Evolutionary conservation across 2,888 invertebrate species (phyloP).

Genomic region (Acanthosepion lycidas): DNA sequence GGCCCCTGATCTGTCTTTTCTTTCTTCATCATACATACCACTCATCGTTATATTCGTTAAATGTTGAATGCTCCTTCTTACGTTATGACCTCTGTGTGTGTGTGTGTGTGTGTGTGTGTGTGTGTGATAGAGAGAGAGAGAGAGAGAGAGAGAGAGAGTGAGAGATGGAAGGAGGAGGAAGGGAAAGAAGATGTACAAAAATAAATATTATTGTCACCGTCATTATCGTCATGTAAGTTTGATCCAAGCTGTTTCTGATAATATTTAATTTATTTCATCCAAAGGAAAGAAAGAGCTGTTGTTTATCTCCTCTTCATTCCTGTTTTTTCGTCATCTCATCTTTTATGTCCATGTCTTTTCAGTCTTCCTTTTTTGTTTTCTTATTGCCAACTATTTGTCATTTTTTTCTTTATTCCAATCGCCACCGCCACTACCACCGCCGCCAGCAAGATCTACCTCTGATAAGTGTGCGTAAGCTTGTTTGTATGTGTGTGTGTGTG

Average conservation of each 20-base stretch:
- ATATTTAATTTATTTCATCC: not conserved
- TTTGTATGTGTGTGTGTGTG: not conserved
- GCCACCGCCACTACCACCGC: too few species aligned
- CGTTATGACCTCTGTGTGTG: not conserved
- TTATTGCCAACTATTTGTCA: not conserved
- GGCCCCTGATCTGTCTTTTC: not conserved
- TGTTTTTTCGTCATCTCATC: not conserved
- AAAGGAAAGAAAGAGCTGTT: not conserved
- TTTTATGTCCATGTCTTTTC: not conserved
- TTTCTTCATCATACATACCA: not conserved
- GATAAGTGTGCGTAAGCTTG: conserved; percentile 16
- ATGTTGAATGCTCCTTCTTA: not conserved
- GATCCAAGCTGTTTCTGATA: not conserved
- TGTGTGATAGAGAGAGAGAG: conserved; percentile 10
- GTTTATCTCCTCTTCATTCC: not conserved
- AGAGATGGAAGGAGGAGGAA: not conserved
- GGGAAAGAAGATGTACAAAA: not conserved
- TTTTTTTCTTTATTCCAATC: not conserved
- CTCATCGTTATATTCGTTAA: not conserved
- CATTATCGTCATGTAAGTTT: not conserved
- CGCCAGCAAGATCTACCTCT: not conserved
- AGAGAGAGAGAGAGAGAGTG: conserved; percentile 11
- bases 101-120: too few species aligned
- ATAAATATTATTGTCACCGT: not conserved
- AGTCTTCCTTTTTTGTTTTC: not conserved